These are phyloP conservation scores for Hemaris fuciformis DNA, from an alignment of 2,888 invertebrate genomes.

Conservation along the genomic window DNA sequence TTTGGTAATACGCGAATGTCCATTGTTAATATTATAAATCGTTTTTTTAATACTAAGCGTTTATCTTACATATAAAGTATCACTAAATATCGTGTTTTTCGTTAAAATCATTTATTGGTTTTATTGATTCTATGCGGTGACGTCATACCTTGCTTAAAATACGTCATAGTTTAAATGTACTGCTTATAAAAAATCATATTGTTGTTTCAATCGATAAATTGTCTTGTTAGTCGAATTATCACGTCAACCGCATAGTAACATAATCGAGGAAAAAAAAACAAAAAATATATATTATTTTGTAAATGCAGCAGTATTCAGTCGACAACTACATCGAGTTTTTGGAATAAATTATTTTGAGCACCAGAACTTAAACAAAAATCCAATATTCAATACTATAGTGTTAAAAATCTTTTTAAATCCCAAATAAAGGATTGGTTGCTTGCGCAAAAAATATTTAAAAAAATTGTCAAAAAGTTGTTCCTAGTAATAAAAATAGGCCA, in stretches of 20 bases:
- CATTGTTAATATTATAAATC: not conserved
- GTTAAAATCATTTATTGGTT: slow-evolving; percentile 1
- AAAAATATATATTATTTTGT: not conserved
- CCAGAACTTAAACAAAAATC: slow-evolving; percentile 1
- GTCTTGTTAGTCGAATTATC: too few species aligned
- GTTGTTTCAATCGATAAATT: too few species aligned
- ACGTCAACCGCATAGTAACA: not conserved
- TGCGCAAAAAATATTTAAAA: not conserved
- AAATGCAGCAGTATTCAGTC: slow-evolving; percentile 53
- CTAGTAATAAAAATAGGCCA: slow-evolving; percentile 1
- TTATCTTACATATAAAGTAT: slow-evolving; percentile 6
- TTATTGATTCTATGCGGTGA: not conserved
- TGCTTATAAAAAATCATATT: too few species aligned
- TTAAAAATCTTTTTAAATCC: not conserved
- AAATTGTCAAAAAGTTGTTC: not conserved
- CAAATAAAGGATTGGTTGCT: not conserved
- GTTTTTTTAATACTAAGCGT: not conserved
- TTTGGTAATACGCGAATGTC: slow-evolving; percentile 5
- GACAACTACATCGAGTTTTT: slow-evolving; percentile 23
- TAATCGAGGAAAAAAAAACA: not conserved
- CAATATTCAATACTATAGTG: not conserved
- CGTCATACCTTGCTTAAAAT: not conserved
- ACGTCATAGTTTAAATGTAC: too few species aligned
- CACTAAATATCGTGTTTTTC: slow-evolving; percentile 4
- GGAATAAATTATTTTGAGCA: slow-evolving; percentile 11